phyloP scores from a whole-genome alignment of 2,113 vertebrate genomes.

The Colius striatus region DNA sequence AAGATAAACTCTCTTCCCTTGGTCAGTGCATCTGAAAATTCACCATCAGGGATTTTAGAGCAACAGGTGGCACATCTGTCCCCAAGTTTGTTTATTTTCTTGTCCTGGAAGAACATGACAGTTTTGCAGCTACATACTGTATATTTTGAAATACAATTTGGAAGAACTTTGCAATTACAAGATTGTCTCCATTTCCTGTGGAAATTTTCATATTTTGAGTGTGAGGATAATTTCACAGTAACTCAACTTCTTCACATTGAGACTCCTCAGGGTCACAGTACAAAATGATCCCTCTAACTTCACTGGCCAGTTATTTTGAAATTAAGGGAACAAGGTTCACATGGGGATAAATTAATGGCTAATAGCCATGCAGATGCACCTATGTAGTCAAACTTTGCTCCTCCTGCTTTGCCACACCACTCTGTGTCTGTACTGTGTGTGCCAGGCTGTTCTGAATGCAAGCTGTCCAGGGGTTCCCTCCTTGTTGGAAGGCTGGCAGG shows the following conservation, averaged over 20 bases:
- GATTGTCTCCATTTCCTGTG: not conserved
- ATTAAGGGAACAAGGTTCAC: not conserved
- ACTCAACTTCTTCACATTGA: not conserved
- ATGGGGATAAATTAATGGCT: not conserved
- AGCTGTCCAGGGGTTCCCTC: not conserved
- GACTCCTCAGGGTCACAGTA: not conserved
- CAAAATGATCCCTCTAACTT: not conserved
- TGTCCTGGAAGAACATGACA: not conserved
- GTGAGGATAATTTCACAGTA: not conserved
- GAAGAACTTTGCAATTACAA: not conserved
- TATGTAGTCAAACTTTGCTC: not conserved
- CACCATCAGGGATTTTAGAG: not conserved
- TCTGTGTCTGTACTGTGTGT: fast-evolving
- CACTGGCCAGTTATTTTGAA: not conserved
- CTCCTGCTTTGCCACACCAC: not conserved
- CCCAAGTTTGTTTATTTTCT: not conserved
- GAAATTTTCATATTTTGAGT: not conserved
- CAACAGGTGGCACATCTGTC: not conserved
- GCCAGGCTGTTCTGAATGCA: fast-evolving
- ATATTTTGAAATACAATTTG: not conserved
- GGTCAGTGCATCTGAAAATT: conserved; percentile 3
- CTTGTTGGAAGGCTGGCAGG: not conserved
- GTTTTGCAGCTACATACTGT: not conserved
- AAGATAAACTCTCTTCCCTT: not conserved
- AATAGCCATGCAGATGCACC: not conserved